Base-by-base conservation (phyloP, 1,140 invertebrate genomes). In the Zelostemma sp. region DNA sequence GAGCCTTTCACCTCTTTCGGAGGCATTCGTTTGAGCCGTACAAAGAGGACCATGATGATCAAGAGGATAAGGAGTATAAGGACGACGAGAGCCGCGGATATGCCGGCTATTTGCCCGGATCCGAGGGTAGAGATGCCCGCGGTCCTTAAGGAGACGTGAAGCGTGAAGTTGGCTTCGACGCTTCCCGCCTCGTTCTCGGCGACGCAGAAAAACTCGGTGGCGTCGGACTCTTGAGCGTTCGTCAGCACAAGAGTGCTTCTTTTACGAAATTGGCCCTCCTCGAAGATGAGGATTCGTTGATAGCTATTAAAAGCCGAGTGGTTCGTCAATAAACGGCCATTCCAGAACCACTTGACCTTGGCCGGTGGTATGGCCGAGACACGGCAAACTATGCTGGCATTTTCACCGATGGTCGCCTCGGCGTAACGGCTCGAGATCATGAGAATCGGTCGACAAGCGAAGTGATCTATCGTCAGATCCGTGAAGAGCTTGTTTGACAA, bases 171-270 rank as follows among this genome's bases (percentile, higher is more conserved):
- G 0, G 93, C 92, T 85, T 95, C 93, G n/a, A 94, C 93, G 76
- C 91, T 93, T 1, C 97, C 97, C 6, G 94, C 95, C 51, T 92
- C 89, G 82, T 98, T 98, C 76, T 95, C 93, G 11, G 95, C 95
- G 0, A 95, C 90, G 81, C 96, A 98, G 73, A 92, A 92, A 85
- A 97, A 97, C 71, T 95, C 93, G 18, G 91, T 93, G 18, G 93
- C 92, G 79, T 98, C 95, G 4, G 92, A 90, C 77, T 95, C 93
- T 77, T 93, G 93, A 9, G 94, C 93, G 77, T 95, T 94, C 18
- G 93, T 94, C 48, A 98, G 88, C 18, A 96, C 88, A 41, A 99
- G 86, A 3, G 89, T 89, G 47, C 93, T 95, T 38, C 88, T 89
- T 80, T 94, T 95, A 1, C 85, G 80, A 14, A 86, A 86, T 12